Evolutionary conservation across 2,113 vertebrate genomes (phyloP).

Genomic region (Xiphophorus maculatus): DNA sequence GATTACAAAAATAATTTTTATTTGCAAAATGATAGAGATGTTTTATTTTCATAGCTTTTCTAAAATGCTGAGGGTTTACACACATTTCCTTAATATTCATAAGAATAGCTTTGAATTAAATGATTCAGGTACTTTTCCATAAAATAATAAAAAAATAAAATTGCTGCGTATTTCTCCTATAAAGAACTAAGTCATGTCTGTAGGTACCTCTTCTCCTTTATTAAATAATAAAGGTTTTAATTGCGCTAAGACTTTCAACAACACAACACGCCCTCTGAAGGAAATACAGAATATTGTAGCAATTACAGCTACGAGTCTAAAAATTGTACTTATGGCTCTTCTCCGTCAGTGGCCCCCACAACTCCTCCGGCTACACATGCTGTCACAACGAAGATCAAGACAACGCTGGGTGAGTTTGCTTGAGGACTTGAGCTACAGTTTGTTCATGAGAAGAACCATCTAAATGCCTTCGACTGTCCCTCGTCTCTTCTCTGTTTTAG

Average conservation of each 20-base stretch:
- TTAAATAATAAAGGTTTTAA: too few species aligned
- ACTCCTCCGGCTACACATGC: conserved; percentile 51
- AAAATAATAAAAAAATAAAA: too few species aligned
- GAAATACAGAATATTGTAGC: too few species aligned
- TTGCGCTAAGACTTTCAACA: too few species aligned
- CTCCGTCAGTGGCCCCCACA: conserved; percentile 52
- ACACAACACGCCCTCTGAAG: too few species aligned
- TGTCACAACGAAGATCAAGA: conserved; percentile 59
- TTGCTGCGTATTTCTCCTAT: too few species aligned
- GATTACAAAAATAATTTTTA: too few species aligned
- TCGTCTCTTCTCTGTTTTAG: conserved; percentile 26
- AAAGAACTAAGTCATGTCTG: too few species aligned
- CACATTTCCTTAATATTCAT: neutral
- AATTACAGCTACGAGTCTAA: neutral
- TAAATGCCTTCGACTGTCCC: neutral
- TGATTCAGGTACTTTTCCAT: neutral
- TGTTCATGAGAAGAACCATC: neutral
- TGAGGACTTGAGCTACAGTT: neutral
- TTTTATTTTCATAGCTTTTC: neutral
- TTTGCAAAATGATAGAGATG: neutral
- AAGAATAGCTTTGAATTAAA: too few species aligned
- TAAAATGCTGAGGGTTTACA: neutral
- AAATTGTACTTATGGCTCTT: conserved; percentile 1
- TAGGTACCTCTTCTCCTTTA: too few species aligned
- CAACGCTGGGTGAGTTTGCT: conserved; percentile 62